Base-by-base conservation (phyloP, 2,888 invertebrate genomes). In the Caenorhabditis angaria region DNA sequence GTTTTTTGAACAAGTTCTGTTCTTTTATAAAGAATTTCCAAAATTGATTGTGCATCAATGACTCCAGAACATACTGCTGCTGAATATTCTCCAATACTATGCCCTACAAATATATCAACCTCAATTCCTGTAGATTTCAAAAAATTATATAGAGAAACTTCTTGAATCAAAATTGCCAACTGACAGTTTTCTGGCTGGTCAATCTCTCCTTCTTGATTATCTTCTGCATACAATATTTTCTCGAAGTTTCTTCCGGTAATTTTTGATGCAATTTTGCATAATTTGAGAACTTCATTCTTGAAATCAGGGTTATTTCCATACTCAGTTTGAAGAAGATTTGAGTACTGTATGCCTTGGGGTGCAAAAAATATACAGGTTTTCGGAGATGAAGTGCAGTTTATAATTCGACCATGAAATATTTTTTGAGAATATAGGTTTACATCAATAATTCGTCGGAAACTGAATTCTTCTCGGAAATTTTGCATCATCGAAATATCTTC, bases 41-140 rank as follows among this genome's bases (percentile, higher is more conserved):
- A 61, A 20, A 70, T 56, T 1, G 71, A 65, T n/a, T 64, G 57
- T 6, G 54, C 29, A 0, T 63, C 41, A 0, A 82, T 18, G 0
- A 65, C 74, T 6, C 66, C 75, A 4, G 77, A 61, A 47, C 70
- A 57, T 0, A 62, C 58, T 24, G 82, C 60, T 1, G 85, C 85
- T 8, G 80, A 51, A 57, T 83, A 85, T 61, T 85, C 85, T n/a
- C 85, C 85, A 22, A 85, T 54, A 55, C 82, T 82, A 54, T 85
- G 85, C 6, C 85, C 85, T 22, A 83, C 56, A 0, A 83, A 48
- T 12, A 63, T 22, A 2, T 70, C 61, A 3, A 77, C 65, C 32
- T 65, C 60, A 8, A 82, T 61, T 2, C 76, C 65, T 62, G 65
- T 75, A 1, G 47, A 51, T 8, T 62, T 35, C 14, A 84, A 48